Base-by-base conservation (phyloP, 2,888 invertebrate species). In the Caenorhabditis sp. region DNA sequence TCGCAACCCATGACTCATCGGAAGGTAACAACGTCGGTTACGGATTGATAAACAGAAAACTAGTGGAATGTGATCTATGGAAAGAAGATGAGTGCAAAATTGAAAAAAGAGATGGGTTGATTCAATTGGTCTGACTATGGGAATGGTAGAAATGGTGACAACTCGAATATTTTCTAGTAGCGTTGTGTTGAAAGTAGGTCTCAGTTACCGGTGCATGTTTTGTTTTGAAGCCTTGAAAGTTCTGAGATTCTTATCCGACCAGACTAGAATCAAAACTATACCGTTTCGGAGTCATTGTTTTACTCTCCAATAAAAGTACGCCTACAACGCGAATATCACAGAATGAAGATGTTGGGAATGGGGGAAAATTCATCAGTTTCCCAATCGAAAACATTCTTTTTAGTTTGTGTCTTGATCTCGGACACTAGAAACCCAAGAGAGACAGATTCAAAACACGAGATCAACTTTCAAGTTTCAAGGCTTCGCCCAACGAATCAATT, bases 351-450 rank as follows among this genome's bases (percentile, higher is more conserved):
- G 31, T 28, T 5, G 38, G 28, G 12, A 19, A 28, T 47, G 10
- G 26, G 19, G 38, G 12, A 38, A 12, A 75, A 75, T 75, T 75
- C 64, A 66, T 75, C 74, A 75, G 74, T 75, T 75, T 28, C 44
- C 24, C 41, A 4, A 10, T 35, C 22, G 24, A 58, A 51, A 24
- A 38, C 74, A 64, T 66, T 75, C 74, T 75, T n/a, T 75, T 56
- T 75, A 66, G 75, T 75, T 74, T 74, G 75, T 75, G 75, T 76
- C 44, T 76, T 76, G 76, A 49, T 76, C 68, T 28, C n/a, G 16
- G 26, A 35, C 31, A 38, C 24, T 16, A 47, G 28, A 28, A 19
- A 58, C n/a, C 1, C 22, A 14, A 26, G 44, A 7, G 22, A 16
- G 19, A 4, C 24, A 14, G 14, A 38, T 44, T 49, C 75, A 75